These are phyloP conservation scores for Euglossa dilemma DNA, from an alignment of 1,140 invertebrate species.

Conservation along the genomic window DNA sequence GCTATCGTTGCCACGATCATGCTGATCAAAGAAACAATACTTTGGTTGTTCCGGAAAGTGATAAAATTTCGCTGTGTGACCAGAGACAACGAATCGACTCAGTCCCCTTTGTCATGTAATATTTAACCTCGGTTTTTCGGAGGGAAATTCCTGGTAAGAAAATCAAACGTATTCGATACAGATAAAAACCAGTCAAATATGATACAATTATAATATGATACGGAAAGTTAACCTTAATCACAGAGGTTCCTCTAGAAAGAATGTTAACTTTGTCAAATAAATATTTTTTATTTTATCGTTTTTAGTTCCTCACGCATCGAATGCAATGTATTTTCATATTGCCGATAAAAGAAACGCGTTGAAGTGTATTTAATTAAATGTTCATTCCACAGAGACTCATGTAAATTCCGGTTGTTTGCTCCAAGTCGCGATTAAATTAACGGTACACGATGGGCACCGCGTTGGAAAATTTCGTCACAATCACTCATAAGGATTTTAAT, in stretches of 20 bases:
- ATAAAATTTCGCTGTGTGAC: slow-evolving; percentile 13
- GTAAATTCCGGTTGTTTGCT: neutral
- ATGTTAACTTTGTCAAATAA: neutral
- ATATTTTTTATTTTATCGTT: neutral
- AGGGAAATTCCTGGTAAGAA: slow-evolving; percentile 36
- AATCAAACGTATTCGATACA: neutral
- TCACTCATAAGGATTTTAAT: slow-evolving; percentile 81
- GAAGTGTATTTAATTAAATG: neutral
- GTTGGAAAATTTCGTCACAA: slow-evolving; percentile 79
- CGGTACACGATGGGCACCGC: slow-evolving; percentile 48
- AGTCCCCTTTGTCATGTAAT: slow-evolving; percentile 7
- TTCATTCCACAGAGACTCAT: neutral
- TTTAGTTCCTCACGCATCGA: neutral
- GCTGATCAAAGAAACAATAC: slow-evolving; percentile 50
- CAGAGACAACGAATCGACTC: neutral
- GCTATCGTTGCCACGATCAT: slow-evolving; percentile 62
- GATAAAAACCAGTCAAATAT: neutral
- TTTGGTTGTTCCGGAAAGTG: slow-evolving; percentile 49
- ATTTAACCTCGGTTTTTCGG: slow-evolving; percentile 5
- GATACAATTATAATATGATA: neutral
- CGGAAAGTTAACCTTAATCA: neutral
- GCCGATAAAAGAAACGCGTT: neutral
- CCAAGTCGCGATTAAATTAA: slow-evolving; percentile 2
- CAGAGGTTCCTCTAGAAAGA: neutral
- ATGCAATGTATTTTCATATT: neutral